Percentiles rank a stretch among this genome's conserved stretches.
Evolutionary conservation across 2,888 invertebrate genomes (phyloP).

Genomic region (Malachius bipustulatus): DNA sequence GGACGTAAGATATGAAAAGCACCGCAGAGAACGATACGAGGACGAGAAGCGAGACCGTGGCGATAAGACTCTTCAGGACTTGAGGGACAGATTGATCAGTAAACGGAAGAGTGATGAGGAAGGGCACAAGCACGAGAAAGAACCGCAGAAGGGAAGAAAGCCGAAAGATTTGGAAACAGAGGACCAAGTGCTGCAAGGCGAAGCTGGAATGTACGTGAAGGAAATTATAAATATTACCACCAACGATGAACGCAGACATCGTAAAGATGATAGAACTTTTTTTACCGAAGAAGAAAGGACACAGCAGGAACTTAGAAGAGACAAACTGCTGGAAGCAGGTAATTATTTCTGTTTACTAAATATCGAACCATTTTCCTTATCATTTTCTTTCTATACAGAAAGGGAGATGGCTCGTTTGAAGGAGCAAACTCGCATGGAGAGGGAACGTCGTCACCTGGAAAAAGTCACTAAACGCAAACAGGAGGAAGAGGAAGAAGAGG

Average conservation of each 20-base stretch:
- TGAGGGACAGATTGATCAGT: conserved; percentile 59
- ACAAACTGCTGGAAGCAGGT: conserved; percentile 59
- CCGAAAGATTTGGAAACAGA: conserved; percentile 23
- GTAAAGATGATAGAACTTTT: conserved; percentile 32
- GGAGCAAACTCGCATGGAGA: conserved; percentile 58
- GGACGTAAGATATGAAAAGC: conserved; percentile 25
- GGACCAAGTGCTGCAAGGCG: conserved; percentile 32
- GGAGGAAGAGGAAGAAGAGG: conserved; percentile 31
- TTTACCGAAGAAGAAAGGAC: conserved; percentile 33
- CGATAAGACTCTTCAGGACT: conserved; percentile 58
- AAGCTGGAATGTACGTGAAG: conserved; percentile 36
- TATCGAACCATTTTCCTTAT: no score
- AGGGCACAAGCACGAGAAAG: conserved; percentile 8
- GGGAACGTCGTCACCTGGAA: conserved; percentile 54
- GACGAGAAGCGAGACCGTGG: conserved; percentile 41
- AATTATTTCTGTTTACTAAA: conserved; percentile 20
- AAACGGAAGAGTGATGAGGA: conserved; percentile 50
- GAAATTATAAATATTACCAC: conserved; percentile 36
- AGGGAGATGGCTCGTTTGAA: conserved; percentile 68
- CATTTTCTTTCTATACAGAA: conserved; percentile 36
- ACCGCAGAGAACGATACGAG: conserved; percentile 29
- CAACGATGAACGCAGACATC: conserved; percentile 25
- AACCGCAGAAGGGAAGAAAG: conserved; percentile 23
- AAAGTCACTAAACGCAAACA: conserved; percentile 32
- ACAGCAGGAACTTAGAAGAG: conserved; percentile 47